Evolutionary conservation across 2,113 vertebrate species (phyloP).

Genomic region (Lepus europaeus): DNA sequence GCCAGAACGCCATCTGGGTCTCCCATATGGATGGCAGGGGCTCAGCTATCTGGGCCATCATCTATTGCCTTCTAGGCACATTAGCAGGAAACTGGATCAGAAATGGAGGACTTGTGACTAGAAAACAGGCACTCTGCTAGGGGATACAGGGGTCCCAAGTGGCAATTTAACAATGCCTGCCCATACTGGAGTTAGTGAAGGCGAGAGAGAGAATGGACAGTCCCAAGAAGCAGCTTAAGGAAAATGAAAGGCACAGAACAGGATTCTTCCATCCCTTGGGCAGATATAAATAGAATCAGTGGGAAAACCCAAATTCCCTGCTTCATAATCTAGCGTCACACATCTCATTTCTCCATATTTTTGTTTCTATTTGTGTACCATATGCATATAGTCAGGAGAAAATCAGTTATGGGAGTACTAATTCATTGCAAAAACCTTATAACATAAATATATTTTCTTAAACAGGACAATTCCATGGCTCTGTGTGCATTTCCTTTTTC

Average conservation of each 20-base stretch:
- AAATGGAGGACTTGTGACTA: too few species aligned
- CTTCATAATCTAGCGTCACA: conserved; percentile 18
- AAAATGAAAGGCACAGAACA: conserved; percentile 4
- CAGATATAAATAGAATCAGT: conserved; percentile 41
- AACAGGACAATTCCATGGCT: conserved; percentile 35
- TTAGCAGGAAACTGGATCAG: too few species aligned
- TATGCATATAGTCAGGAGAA: conserved; percentile 11
- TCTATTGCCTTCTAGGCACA: too few species aligned
- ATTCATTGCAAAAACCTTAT: conserved; percentile 9
- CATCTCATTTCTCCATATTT: conserved; percentile 24
- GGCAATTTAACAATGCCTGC: too few species aligned
- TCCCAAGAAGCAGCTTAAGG: neutral
- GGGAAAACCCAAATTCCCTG: neutral
- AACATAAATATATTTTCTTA: conserved; percentile 49
- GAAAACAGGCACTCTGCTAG: too few species aligned
- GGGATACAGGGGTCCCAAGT: too few species aligned
- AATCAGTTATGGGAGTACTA: neutral
- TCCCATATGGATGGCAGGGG: too few species aligned
- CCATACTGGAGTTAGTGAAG: neutral
- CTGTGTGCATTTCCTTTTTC: neutral
- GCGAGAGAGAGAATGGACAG: neutral
- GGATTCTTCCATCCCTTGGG: neutral
- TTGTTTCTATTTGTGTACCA: conserved; percentile 30
- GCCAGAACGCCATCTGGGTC: too few species aligned
- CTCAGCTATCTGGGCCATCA: too few species aligned